phyloP scores from a whole-genome alignment of 1,140 invertebrate species.

The Campoletis sonorensis region DNA sequence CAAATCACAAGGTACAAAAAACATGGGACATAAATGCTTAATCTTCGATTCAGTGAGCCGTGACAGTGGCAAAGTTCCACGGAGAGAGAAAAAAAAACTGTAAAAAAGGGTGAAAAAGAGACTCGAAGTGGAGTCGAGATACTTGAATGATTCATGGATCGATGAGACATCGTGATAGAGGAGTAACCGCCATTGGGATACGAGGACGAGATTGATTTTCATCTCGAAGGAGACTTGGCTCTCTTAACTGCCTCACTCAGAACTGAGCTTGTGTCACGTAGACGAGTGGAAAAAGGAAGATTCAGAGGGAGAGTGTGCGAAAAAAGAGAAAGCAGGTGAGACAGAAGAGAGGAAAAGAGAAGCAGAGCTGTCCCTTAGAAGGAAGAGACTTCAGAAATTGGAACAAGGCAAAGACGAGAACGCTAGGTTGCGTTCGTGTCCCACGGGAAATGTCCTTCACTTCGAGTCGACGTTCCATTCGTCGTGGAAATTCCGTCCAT shows the following conservation, averaged over 20 bases:
- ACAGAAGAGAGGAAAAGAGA: neutral
- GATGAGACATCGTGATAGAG: slow-evolving; percentile 19
- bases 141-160: slow-evolving; percentile 7
- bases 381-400: slow-evolving; percentile 44
- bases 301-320: neutral
- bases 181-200: slow-evolving; percentile 12
- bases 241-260: neutral
- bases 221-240: neutral
- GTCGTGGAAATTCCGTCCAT: slow-evolving; percentile 38
- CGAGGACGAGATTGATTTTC: slow-evolving; percentile 40
- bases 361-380: neutral
- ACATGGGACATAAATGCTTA: no score
- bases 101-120: neutral
- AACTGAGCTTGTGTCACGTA: neutral
- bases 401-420: slow-evolving; percentile 44
- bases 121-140: neutral
- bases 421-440: neutral
- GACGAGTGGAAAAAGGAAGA: neutral
- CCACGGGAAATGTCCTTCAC: slow-evolving; percentile 42
- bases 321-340: neutral
- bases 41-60: no score
- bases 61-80: neutral
- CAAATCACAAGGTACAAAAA: no score
- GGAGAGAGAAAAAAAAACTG: neutral
- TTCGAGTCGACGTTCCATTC: slow-evolving; percentile 36